phyloP scores from a whole-genome alignment of 2,113 vertebrate genomes.

The Osmerus eperlanus region DNA sequence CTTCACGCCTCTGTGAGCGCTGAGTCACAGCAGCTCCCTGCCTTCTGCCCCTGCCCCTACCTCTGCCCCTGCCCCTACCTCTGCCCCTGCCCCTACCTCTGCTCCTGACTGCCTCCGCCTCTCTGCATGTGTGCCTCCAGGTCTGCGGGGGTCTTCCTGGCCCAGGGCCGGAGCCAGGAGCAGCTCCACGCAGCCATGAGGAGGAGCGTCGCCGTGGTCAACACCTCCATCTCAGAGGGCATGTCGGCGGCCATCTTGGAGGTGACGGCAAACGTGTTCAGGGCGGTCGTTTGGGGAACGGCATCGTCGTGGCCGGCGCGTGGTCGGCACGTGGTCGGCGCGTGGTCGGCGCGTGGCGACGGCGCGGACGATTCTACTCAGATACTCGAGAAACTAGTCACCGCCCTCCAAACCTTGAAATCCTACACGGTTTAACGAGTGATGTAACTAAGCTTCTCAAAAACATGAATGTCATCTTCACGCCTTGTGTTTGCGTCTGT shows the following conservation, averaged over 20 bases:
- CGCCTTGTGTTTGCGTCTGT: constrained; percentile 9
- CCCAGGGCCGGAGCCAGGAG: constrained; percentile 75
- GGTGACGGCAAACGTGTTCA: constrained; percentile 66
- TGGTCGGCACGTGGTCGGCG: no score
- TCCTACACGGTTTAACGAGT: no score
- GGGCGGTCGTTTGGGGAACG: not conserved
- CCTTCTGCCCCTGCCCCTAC: not conserved
- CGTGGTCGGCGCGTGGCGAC: no score
- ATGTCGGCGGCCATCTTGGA: constrained; percentile 96
- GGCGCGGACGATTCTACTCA: no score
- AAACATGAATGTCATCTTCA: not conserved
- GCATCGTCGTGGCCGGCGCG: no score
- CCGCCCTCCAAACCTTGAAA: no score
- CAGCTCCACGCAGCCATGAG: constrained; percentile 83
- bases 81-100: constrained; percentile 4
- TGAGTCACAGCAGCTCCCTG: constrained; percentile 47
- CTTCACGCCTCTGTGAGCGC: constrained; percentile 49
- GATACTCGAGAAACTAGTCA: no score
- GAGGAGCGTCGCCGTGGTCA: constrained; percentile 82
- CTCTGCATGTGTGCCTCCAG: constrained; percentile 60
- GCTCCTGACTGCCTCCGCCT: not conserved
- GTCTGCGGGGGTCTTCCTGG: constrained; percentile 77
- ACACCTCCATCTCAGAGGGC: constrained; percentile 91
- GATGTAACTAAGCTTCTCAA: not conserved
- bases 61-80: no score